Evolutionary conservation across 2,113 vertebrate species (phyloP).

Genomic region (cattle (Bos taurus)): DNA sequence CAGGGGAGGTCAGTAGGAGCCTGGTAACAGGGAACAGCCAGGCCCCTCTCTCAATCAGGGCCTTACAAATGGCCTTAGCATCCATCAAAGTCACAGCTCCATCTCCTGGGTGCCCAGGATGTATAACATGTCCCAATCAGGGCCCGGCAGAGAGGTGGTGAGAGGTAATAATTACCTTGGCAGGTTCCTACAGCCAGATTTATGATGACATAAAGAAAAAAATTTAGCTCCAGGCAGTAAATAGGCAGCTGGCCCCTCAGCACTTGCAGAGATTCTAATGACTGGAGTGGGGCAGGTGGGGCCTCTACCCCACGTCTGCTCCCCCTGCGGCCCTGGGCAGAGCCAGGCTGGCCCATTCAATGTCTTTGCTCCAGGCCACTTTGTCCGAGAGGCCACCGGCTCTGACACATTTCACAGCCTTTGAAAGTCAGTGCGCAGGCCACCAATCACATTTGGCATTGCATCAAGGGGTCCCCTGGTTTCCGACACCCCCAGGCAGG

Average conservation of each 20-base stretch:
- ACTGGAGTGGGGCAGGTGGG: not conserved
- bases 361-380: not conserved
- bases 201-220: not conserved
- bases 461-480: not conserved
- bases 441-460: fast-evolving
- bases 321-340: fast-evolving
- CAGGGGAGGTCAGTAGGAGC: not conserved
- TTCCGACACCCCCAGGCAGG: not conserved
- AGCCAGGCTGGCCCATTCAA: not conserved
- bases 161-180: not conserved
- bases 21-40: not conserved
- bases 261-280: not conserved
- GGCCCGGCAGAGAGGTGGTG: not conserved
- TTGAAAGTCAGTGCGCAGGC: not conserved
- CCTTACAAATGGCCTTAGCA: not conserved
- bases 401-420: not conserved
- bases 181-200: not conserved
- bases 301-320: not conserved
- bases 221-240: not conserved
- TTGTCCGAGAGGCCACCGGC: not conserved
- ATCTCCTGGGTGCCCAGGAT: not conserved
- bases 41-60: not conserved
- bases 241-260: not conserved
- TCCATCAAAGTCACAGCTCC: not conserved
- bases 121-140: not conserved